Conservation (phyloP, 2,797 vertebrate species). For the Remorina albescens region DNA sequence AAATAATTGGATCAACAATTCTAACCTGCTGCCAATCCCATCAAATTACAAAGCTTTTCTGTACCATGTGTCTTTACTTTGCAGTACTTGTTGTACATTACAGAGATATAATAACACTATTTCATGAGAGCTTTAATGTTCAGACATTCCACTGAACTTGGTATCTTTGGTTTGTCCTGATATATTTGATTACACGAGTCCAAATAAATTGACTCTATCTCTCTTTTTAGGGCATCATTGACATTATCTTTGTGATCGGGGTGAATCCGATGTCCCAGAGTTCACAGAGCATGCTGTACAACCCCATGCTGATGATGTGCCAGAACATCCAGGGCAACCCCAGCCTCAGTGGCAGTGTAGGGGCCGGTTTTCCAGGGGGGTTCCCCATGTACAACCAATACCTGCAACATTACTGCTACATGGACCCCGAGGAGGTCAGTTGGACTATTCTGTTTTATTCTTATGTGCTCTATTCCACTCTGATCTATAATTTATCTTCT, state of each 20-base stretch:
- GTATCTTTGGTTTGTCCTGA: too few species aligned
- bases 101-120: not conserved
- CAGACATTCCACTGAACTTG: not conserved
- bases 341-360: slow-evolving; percentile 77
- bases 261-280: slow-evolving; percentile 92
- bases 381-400: slow-evolving; percentile 86
- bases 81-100: too few species aligned
- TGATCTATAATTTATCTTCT: not conserved
- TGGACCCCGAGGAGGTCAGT: slow-evolving; percentile 90
- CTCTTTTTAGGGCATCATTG: slow-evolving; percentile 82
- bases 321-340: slow-evolving; percentile 82
- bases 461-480: not conserved
- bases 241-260: slow-evolving; percentile 90
- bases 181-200: too few species aligned
- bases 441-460: not conserved
- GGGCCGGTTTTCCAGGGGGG: slow-evolving; percentile 74
- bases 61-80: too few species aligned
- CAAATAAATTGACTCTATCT: not conserved
- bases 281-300: slow-evolving; percentile 86
- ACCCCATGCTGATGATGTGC: slow-evolving; percentile 89
- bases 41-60: too few species aligned
- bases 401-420: slow-evolving; percentile 91
- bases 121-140: not conserved
- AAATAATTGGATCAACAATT: not conserved
- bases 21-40: not conserved